Conservation (phyloP, 2,797 vertebrate species). For the Enteromius afrohamiltoni region DNA sequence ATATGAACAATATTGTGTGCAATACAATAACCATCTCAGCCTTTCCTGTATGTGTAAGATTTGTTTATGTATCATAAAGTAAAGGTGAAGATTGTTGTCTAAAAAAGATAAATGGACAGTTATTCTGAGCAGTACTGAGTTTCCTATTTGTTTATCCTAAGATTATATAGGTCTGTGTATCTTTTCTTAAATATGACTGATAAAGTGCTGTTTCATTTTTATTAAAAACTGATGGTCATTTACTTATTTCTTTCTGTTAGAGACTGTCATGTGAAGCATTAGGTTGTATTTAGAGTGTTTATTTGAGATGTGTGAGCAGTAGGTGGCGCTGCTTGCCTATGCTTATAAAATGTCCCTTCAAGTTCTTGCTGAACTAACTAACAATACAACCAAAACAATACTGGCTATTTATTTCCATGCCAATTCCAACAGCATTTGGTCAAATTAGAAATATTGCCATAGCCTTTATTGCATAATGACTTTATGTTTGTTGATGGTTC, state of each 20-base stretch:
- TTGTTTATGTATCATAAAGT: neutral
- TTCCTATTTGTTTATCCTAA: neutral
- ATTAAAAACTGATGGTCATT: neutral
- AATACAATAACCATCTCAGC: neutral
- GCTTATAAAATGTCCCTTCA: neutral
- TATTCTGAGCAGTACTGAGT: neutral
- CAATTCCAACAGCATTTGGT: neutral
- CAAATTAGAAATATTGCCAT: neutral
- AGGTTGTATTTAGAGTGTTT: neutral
- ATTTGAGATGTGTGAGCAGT: neutral
- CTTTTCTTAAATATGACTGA: neutral
- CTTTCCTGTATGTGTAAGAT: neutral
- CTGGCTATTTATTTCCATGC: neutral
- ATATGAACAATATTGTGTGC: too few species aligned
- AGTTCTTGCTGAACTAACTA: neutral
- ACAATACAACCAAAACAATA: neutral
- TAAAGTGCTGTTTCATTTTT: neutral
- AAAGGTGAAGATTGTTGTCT: neutral
- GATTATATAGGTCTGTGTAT: neutral
- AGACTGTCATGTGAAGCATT: neutral
- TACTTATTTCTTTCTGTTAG: neutral
- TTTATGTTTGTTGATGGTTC: neutral
- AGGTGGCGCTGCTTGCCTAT: conserved; percentile 53
- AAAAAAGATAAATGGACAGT: neutral
- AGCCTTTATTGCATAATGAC: neutral